Percentiles rank a stretch among this genome's conserved stretches.
These are phyloP conservation scores for Ailuropoda melanoleuca DNA, from an alignment of 2,113 vertebrate genomes.

Conservation along the genomic window DNA sequence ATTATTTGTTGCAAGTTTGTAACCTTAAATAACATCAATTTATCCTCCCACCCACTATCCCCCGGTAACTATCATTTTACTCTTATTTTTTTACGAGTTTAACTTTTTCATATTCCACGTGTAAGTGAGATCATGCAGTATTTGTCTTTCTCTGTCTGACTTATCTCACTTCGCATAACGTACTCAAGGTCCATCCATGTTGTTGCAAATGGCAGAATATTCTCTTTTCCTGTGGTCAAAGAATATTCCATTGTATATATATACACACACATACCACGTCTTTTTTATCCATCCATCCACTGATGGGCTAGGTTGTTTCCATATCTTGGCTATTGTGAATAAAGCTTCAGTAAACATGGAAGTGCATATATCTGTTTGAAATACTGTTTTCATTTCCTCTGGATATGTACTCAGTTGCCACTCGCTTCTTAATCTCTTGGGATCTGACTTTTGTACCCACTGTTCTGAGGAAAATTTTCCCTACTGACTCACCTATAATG, in stretches of 20 bases:
- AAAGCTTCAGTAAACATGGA: neutral
- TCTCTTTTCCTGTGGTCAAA: neutral
- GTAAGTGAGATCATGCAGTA: neutral
- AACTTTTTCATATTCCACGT: neutral
- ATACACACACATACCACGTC: neutral
- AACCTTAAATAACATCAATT: neutral
- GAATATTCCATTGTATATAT: neutral
- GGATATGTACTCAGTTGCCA: neutral
- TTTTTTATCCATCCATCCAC: neutral
- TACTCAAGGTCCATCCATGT: neutral
- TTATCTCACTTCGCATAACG: neutral
- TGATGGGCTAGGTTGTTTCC: neutral
- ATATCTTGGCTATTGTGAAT: neutral
- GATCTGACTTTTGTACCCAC: neutral
- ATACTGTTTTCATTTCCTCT: neutral
- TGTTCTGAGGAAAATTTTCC: neutral
- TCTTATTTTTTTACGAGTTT: neutral
- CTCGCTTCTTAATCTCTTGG: neutral
- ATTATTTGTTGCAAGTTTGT: neutral
- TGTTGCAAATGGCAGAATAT: neutral
- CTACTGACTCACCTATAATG: neutral
- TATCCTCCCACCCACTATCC: neutral
- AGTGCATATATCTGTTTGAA: neutral
- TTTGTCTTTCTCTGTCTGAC: neutral
- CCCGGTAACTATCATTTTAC: neutral